Conservation (phyloP, 23 tunicate genomes). For the Phallusia fumigata region DNA sequence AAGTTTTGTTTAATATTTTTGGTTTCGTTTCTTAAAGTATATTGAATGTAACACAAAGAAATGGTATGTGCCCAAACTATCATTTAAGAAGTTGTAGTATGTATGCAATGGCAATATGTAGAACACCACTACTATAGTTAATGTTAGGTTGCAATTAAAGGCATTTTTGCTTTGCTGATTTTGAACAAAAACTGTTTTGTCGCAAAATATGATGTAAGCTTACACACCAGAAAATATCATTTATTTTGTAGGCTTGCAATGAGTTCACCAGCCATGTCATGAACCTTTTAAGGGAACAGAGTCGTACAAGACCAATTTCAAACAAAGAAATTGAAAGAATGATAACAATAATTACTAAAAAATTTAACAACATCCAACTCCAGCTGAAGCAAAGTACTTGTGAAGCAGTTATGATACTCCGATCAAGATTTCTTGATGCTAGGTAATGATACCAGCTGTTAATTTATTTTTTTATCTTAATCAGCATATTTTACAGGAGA, state of each 20-base stretch:
- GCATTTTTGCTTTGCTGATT: too few species aligned
- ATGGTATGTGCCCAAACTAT: too few species aligned
- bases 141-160: too few species aligned
- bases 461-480: not conserved
- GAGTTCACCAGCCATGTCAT: conserved; percentile 98
- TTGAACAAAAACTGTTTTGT: too few species aligned
- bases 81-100: too few species aligned
- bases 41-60: too few species aligned
- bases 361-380: conserved; percentile 95
- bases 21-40: too few species aligned
- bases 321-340: conserved; percentile 91
- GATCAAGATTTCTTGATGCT: conserved; percentile 95
- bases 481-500: conserved; percentile 39
- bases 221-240: too few species aligned
- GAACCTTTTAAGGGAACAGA: conserved; percentile 93
- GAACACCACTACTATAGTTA: too few species aligned
- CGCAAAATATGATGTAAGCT: too few species aligned
- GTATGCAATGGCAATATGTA: too few species aligned
- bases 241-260: conserved; percentile 71
- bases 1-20: too few species aligned
- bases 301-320: conserved; percentile 95
- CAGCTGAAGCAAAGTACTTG: conserved; percentile 99
- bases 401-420: conserved; percentile 98
- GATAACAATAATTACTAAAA: conserved; percentile 93
- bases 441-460: conserved; percentile 39